A percentile compares a stretch with the other conserved stretches of the same genome.
Conservation (phyloP, 2,888 invertebrate species). For the Melieria omissa region DNA sequence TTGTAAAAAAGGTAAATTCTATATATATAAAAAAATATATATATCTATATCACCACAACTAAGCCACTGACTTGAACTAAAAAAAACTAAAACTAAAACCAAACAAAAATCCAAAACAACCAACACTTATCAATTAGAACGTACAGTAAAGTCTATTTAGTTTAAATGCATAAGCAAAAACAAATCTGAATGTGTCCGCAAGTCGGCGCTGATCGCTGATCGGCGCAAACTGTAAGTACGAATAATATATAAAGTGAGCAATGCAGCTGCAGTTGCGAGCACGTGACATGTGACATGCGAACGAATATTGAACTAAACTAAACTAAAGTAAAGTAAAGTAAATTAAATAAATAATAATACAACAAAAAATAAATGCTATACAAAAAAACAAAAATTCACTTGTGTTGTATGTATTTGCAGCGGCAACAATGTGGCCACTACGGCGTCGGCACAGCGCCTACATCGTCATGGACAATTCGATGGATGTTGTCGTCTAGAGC, state of each 20-base stretch:
- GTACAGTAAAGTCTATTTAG: too few relatives aligned
- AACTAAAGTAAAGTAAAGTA: not conserved
- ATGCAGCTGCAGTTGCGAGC: too few relatives aligned
- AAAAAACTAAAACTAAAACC: constrained; percentile 21
- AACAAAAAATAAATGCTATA: not conserved
- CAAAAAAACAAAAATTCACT: too few relatives aligned
- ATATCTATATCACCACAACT: constrained; percentile 14
- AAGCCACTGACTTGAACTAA: constrained; percentile 30
- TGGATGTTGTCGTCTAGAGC: constrained; percentile 54
- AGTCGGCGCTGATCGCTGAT: too few relatives aligned
- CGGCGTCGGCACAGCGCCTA: constrained; percentile 59
- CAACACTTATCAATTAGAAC: constrained; percentile 29
- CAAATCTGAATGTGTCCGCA: too few relatives aligned
- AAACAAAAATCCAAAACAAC: constrained; percentile 7
- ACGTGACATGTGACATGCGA: too few relatives aligned
- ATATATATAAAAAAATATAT: constrained; percentile 17
- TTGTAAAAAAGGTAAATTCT: constrained; percentile 53
- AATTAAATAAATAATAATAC: not conserved
- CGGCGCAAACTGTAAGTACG: too few relatives aligned
- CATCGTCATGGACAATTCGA: constrained; percentile 57
- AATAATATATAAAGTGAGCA: too few relatives aligned
- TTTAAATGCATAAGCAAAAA: too few relatives aligned
- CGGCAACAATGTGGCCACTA: constrained; percentile 52
- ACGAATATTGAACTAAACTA: constrained; percentile 35
- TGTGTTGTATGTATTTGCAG: constrained; percentile 42